These are phyloP conservation scores for Poeciliopsis retropinna DNA, from an alignment of 2,113 vertebrate species.

Conservation along the genomic window DNA sequence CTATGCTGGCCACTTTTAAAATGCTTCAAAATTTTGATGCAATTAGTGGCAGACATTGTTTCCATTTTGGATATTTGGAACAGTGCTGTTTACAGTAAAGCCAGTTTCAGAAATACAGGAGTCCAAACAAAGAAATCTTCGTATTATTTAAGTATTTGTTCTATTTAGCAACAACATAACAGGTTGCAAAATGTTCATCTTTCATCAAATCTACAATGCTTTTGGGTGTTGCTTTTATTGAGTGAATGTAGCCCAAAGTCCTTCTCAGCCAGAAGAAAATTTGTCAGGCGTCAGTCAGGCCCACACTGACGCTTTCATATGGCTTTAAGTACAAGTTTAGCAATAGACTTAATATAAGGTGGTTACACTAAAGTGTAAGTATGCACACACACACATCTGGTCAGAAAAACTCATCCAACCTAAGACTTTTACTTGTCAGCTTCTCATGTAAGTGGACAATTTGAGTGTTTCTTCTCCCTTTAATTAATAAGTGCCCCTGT, in stretches of 20 bases:
- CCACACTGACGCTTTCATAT: no score
- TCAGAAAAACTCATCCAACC: no score
- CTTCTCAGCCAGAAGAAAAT: no score
- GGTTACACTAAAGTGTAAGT: not conserved
- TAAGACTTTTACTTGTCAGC: conserved; percentile 14
- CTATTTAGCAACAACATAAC: not conserved
- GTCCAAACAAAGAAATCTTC: not conserved
- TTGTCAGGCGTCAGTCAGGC: no score
- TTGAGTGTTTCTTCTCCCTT: conserved; percentile 59
- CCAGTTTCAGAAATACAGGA: not conserved
- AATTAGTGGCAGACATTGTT: not conserved
- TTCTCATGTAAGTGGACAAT: conserved; percentile 39
- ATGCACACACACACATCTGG: not conserved
- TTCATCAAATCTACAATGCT: not conserved
- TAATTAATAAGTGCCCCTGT: conserved; percentile 74
- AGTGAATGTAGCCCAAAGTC: no score
- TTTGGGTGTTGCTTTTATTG: not conserved
- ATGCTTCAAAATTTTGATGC: no score
- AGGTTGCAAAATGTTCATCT: not conserved
- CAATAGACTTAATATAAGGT: not conserved
- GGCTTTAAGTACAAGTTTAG: not conserved
- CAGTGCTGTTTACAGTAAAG: not conserved
- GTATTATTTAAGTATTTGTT: not conserved
- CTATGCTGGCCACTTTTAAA: not conserved
- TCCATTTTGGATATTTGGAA: not conserved